Conservation (phyloP, 2,888 invertebrate species). For the Nipponacmea schrenckii region DNA sequence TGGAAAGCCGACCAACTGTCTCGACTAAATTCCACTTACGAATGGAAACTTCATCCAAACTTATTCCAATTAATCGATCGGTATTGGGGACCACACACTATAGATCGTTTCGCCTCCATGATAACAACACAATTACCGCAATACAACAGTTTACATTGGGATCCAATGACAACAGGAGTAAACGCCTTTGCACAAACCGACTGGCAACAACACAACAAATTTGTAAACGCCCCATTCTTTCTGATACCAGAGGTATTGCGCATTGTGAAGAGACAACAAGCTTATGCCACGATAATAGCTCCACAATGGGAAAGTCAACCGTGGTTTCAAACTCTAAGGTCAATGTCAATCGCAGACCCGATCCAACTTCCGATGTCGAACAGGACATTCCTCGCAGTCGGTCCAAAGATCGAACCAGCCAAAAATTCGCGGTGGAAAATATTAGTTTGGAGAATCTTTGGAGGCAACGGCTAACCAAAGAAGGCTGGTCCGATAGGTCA, state of each 20-base stretch:
- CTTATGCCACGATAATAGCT: neutral
- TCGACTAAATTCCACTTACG: neutral
- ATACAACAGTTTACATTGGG: constrained; percentile 5
- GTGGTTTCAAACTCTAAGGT: constrained; percentile 1
- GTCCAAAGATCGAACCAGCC: neutral
- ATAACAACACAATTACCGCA: neutral
- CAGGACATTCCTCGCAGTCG: neutral
- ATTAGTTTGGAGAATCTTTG: constrained; percentile 13
- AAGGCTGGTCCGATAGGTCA: neutral
- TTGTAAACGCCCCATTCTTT: constrained; percentile 4
- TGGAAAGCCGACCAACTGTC: neutral
- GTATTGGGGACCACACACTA: constrained; percentile 13
- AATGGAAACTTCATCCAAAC: constrained; percentile 3
- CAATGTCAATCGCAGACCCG: neutral
- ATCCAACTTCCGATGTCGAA: neutral
- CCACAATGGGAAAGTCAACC: neutral
- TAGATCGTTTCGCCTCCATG: constrained; percentile 7
- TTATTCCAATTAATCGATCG: constrained; percentile 4
- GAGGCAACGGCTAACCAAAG: neutral
- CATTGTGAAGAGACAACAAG: neutral
- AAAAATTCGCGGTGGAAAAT: constrained; percentile 12
- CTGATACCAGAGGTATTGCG: neutral
- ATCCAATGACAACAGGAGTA: neutral
- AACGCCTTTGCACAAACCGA: neutral
- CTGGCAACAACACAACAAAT: constrained; percentile 10